phyloP scores from a whole-genome alignment of 2,888 invertebrate genomes.

The Omphaloscelis lunosa region DNA sequence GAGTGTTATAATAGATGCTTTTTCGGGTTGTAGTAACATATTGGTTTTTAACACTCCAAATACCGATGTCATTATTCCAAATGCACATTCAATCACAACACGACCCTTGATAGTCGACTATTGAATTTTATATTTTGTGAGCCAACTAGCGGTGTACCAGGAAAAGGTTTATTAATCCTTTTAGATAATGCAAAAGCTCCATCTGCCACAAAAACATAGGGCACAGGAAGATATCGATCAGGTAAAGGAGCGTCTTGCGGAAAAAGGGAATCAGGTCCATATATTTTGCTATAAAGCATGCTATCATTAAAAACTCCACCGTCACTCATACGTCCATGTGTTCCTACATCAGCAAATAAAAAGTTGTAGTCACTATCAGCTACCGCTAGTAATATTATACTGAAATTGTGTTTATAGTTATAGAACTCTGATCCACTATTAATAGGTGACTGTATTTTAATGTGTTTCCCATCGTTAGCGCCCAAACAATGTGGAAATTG shows the following conservation, averaged over 20 bases:
- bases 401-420: constrained; percentile 65
- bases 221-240: constrained; percentile 32
- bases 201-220: constrained; percentile 51
- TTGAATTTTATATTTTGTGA: constrained; percentile 49
- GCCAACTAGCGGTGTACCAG: constrained; percentile 36
- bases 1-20: constrained; percentile 55
- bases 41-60: constrained; percentile 13
- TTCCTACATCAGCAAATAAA: constrained; percentile 65
- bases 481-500: constrained; percentile 54
- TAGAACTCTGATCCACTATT: constrained; percentile 67
- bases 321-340: constrained; percentile 64
- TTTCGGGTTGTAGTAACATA: constrained; percentile 52
- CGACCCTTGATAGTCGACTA: constrained; percentile 35
- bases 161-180: constrained; percentile 53
- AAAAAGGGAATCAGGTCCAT: constrained; percentile 45
- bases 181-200: constrained; percentile 31
- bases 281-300: constrained; percentile 49
- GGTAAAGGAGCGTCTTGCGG: constrained; percentile 42
- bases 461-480: constrained; percentile 42
- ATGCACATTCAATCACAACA: constrained; percentile 43
- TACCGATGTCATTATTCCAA: constrained; percentile 39
- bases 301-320: constrained; percentile 61
- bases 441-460: constrained; percentile 64
- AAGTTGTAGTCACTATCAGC: constrained; percentile 64
- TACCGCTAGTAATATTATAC: constrained; percentile 66